Evolutionary conservation across 1,140 invertebrate genomes (phyloP).

Genomic region (Coboldia fuscipes): DNA sequence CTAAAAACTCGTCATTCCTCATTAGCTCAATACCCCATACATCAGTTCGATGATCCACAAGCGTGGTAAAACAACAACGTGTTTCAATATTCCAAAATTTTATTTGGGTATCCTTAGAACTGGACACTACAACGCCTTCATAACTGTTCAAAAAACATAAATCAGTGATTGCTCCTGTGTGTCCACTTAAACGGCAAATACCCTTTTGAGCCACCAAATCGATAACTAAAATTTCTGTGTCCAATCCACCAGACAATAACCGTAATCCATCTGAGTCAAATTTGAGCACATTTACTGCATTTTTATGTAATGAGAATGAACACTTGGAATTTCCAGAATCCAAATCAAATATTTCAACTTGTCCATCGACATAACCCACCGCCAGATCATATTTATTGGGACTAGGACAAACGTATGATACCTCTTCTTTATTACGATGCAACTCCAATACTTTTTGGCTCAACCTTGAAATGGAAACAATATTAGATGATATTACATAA

Average conservation of each 20-base stretch:
- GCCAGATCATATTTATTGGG: constrained; percentile 57
- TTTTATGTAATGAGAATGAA: constrained; percentile 75
- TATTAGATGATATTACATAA: not conserved
- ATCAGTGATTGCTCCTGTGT: constrained; percentile 83
- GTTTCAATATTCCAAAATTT: constrained; percentile 96
- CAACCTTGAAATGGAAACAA: constrained; percentile 24
- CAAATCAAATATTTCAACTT: constrained; percentile 61
- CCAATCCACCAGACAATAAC: constrained; percentile 24
- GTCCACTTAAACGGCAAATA: constrained; percentile 70
- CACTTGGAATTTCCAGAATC: constrained; percentile 43
- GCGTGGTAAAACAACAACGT: constrained; percentile 87
- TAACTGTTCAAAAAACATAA: constrained; percentile 51
- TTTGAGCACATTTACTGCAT: constrained; percentile 56
- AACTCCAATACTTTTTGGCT: constrained; percentile 66
- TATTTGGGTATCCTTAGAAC: constrained; percentile 84
- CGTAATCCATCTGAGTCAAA: constrained; percentile 40
- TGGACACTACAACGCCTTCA: constrained; percentile 49
- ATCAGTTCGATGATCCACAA: constrained; percentile 58
- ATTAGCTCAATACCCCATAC: constrained; percentile 70
- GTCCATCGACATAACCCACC: constrained; percentile 80
- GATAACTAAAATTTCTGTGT: constrained; percentile 87
- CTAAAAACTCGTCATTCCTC: constrained; percentile 55
- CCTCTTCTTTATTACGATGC: constrained; percentile 52
- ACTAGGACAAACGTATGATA: constrained; percentile 47
- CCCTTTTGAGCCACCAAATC: constrained; percentile 84